Evolutionary conservation across 2,113 vertebrate species (phyloP), one percentile per base, ranked within the genome.

Genomic region (Todiramphus saurophagus): DNA sequence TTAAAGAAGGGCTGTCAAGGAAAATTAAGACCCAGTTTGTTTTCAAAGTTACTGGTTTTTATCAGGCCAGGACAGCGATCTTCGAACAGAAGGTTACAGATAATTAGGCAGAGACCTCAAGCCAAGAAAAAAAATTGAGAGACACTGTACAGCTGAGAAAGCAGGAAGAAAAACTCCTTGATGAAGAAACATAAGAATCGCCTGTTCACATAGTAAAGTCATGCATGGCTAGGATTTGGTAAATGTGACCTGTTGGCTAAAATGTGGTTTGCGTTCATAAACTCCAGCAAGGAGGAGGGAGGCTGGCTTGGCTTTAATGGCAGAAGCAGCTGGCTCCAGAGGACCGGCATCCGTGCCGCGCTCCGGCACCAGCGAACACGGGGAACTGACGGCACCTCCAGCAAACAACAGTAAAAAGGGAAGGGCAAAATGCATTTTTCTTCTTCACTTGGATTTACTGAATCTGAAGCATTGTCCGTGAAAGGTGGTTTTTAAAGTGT

Each of bases 21-120:
- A 98, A 99, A 99, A 99, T 99, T 99, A 99, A 99, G 98, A 98
- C 98, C 98, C 98, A 98, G 98, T 99, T 99, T 98, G 98, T 98
- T 99, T 98, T 98, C 98, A 98, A 97, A 98, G 99, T 98, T 98
- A 98, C 99, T 99, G 99, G 98, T 99, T 99, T 99, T 97, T 99
- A 99, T 99, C 99, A 99, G 97, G 91, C 98, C 96, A 94, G 97
- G 98, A 98, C 98, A 98, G 97, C 96, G 97, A 98, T 97, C 97
- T 97, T 97, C 95, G 90, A 98, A 98, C 97, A 98, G 98, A 98
- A 98, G 98, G 98, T 98, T 98, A 97, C 91, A 96, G 97, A 98
- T 98, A 99, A 99, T 98, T 98, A 98, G 98, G 96, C 97, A 44
- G 94, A 92, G 97, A 98, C 96, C 96, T 97, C 93, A 96, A 97